Evolutionary conservation across 1,140 invertebrate genomes (phyloP), one percentile per base, ranked within the genome.

Genomic region (Zaprionus inermis): DNA sequence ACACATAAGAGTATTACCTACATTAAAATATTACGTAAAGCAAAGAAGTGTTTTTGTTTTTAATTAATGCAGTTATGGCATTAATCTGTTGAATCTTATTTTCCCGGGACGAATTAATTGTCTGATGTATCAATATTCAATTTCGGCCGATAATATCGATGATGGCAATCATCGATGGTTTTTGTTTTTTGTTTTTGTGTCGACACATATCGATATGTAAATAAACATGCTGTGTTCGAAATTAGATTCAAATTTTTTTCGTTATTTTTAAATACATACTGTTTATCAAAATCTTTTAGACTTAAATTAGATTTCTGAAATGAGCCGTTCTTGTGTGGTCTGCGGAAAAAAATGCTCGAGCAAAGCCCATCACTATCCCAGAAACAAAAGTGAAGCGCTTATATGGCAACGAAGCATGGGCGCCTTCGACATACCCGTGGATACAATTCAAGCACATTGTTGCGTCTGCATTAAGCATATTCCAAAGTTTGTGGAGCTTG

Each of bases 381-480:
- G 76, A 41, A 79, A 66, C 11, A 49, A 44, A 24, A 57, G 73
- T 12, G 85, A 89, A 66, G 84, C 84, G 2, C 57, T 54, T 10
- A 74, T 89, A 12, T 89, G 84, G 84, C 78, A 84, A 57, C 52
- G 54, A 0, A 89, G 85, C 63, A 78, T 89, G 75, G 69, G 49
- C 16, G 78, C 84, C 52, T 38, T 41, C 11, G 54, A 56, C 1
- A 64, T 70, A 28, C 46, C 64, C 14, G 18, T 84, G 24, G 66
- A 76, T 0, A 58, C 65, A 10, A 84, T 89, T 5, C 65, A 60
- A 11, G 46, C 68, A 1, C 41, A 54, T 18, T 89, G 81, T 28
- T 90, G 84, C 56, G 85, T 89, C 16, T 89, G 84, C 38, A 74
- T 90, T 16, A 52, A 72, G 36, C 84, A 89, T 22, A 89, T 89